These are phyloP conservation scores for Capreolus pygargus DNA, from an alignment of 2,113 vertebrate species.

Conservation along the genomic window DNA sequence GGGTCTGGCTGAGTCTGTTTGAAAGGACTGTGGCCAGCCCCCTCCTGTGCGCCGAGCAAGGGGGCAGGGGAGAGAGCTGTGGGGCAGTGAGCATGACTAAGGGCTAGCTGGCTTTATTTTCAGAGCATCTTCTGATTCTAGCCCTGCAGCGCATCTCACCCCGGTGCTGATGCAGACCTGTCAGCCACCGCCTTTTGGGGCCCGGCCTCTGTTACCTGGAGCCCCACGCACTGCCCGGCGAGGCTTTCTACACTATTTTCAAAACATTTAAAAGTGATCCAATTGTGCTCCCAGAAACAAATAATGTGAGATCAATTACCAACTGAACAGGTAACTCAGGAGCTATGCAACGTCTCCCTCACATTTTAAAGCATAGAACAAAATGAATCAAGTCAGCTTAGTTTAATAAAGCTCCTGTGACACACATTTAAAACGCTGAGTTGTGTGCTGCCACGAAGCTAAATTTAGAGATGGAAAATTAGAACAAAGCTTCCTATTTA, in stretches of 20 bases:
- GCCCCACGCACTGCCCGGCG: fast-evolving
- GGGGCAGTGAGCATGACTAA: neutral
- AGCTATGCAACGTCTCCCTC: neutral
- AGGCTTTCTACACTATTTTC: neutral
- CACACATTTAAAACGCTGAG: neutral
- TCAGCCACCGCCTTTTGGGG: too few species aligned
- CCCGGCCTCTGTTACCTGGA: fast-evolving
- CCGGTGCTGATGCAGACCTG: fast-evolving
- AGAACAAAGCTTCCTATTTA: neutral
- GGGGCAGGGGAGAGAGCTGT: neutral
- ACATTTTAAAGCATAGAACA: neutral
- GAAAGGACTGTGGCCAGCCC: neutral
- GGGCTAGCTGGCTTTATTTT: neutral
- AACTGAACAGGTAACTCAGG: neutral
- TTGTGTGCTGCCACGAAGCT: too few species aligned
- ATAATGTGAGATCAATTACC: neutral
- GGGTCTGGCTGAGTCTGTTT: neutral
- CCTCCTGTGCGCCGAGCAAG: fast-evolving
- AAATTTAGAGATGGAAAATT: neutral
- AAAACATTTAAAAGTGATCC: neutral
- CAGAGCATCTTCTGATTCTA: neutral
- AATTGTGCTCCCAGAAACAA: neutral
- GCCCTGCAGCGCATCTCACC: neutral
- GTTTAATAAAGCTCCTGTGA: neutral
- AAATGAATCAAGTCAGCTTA: neutral